These are phyloP conservation scores for Boleophthalmus pectinirostris DNA, from an alignment of 2,113 vertebrate species.

Conservation along the genomic window DNA sequence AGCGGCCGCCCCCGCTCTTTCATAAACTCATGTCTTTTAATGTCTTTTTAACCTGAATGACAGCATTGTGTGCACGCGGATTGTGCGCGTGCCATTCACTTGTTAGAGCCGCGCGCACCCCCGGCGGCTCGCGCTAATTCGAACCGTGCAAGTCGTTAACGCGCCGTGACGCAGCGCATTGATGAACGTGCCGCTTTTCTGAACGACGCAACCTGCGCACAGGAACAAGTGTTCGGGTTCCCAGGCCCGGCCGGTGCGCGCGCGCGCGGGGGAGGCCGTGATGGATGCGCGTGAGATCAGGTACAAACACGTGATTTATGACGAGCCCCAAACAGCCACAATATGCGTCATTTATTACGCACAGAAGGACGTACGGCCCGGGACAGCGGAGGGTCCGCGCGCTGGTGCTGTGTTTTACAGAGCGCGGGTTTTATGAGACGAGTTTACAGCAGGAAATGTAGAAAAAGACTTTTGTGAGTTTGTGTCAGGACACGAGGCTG, in stretches of 20 bases:
- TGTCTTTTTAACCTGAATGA: conserved; percentile 10
- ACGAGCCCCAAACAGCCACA: background rate
- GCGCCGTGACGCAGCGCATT: conserved; percentile 66
- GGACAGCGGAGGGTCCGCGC: too few species aligned
- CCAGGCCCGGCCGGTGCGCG: conserved; percentile 58
- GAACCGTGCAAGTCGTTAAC: conserved; percentile 62
- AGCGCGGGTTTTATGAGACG: too few species aligned
- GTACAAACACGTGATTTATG: background rate
- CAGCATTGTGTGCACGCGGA: conserved; percentile 4
- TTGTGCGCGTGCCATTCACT: conserved; percentile 1
- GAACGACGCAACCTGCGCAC: conserved; percentile 47
- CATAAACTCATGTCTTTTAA: background rate
- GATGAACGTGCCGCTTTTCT: conserved; percentile 50
- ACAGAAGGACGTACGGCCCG: background rate
- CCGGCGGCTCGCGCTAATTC: conserved; percentile 39
- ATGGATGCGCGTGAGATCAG: background rate
- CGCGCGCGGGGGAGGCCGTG: conserved; percentile 41
- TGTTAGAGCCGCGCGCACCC: conserved; percentile 12
- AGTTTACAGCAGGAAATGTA: too few species aligned
- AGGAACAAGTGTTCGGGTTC: conserved; percentile 66
- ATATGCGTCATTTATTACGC: background rate
- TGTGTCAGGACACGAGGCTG: too few species aligned
- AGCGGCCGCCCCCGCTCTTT: conserved; percentile 1
- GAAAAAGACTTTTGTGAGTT: too few species aligned
- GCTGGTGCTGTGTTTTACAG: too few species aligned